These are phyloP conservation scores for Rousettus leschenaultii DNA, from an alignment of 2,113 vertebrate species.

Conservation along the genomic window DNA sequence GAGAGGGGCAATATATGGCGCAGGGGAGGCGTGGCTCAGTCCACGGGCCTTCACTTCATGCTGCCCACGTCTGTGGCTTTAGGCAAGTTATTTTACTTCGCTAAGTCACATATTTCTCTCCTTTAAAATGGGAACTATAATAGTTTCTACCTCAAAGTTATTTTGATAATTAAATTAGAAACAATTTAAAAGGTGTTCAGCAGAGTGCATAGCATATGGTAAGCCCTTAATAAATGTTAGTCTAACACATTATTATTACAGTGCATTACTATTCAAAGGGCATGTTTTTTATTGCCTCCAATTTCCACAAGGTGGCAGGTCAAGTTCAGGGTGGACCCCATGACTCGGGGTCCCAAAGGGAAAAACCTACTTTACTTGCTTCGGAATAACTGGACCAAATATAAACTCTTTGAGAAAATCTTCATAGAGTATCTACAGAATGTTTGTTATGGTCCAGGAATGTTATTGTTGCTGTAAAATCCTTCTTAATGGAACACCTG, in stretches of 20 bases:
- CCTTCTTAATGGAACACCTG: neutral
- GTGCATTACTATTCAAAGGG: neutral
- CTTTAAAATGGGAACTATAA: neutral
- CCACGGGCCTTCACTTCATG: neutral
- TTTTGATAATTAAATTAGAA: conserved; percentile 17
- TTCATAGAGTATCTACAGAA: neutral
- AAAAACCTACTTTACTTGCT: conserved; percentile 33
- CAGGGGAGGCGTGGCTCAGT: neutral
- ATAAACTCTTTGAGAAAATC: neutral
- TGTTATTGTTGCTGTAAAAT: neutral
- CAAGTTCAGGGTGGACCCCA: conserved; percentile 40
- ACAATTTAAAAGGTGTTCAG: neutral
- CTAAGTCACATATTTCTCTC: neutral
- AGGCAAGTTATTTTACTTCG: neutral
- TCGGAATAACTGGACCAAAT: neutral
- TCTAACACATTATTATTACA: neutral
- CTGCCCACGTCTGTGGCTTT: neutral
- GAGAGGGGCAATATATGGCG: neutral
- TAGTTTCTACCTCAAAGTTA: neutral
- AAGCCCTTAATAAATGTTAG: neutral
- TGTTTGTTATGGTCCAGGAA: neutral
- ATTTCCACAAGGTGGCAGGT: conserved; percentile 75
- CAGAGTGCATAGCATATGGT: neutral
- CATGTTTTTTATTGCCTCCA: conserved; percentile 46
- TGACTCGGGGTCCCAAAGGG: neutral